Evolutionary conservation across 2,888 invertebrate genomes (phyloP).

Genomic region (Acronicta alni): DNA sequence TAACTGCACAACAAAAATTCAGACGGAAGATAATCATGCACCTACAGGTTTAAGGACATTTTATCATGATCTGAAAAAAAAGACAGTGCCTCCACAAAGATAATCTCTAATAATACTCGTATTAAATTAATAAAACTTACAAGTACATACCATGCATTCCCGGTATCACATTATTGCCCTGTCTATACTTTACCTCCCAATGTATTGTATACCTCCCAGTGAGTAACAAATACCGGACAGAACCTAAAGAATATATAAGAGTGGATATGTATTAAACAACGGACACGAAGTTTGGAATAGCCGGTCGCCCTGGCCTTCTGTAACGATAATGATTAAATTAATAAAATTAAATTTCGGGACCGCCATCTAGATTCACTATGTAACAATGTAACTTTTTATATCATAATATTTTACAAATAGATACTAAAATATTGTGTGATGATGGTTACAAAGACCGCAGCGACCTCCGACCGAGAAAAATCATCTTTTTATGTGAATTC

Average conservation of each 20-base stretch:
- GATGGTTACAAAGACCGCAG: too few relatives aligned
- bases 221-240: constrained; percentile 49
- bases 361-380: constrained; percentile 7
- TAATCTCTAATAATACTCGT: constrained; percentile 41
- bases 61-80: constrained; percentile 64
- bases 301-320: constrained; percentile 68
- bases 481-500: too few relatives aligned
- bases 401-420: neutral
- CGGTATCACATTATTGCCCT: constrained; percentile 41
- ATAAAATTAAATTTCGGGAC: constrained; percentile 42
- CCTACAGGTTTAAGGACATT: constrained; percentile 30
- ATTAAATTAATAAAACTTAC: constrained; percentile 43
- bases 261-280: constrained; percentile 54
- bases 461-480: too few relatives aligned
- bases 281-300: constrained; percentile 59
- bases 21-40: constrained; percentile 68
- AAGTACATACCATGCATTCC: constrained; percentile 64
- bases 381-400: constrained; percentile 9
- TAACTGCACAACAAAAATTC: constrained; percentile 70
- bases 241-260: constrained; percentile 60
- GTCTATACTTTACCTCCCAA: constrained; percentile 60
- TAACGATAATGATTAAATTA: constrained; percentile 70
- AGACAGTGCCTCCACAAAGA: constrained; percentile 34
- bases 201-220: constrained; percentile 25
- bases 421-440: too few relatives aligned